Evolutionary conservation across 2,113 vertebrate genomes (phyloP).

Genomic region (Uria aalge): DNA sequence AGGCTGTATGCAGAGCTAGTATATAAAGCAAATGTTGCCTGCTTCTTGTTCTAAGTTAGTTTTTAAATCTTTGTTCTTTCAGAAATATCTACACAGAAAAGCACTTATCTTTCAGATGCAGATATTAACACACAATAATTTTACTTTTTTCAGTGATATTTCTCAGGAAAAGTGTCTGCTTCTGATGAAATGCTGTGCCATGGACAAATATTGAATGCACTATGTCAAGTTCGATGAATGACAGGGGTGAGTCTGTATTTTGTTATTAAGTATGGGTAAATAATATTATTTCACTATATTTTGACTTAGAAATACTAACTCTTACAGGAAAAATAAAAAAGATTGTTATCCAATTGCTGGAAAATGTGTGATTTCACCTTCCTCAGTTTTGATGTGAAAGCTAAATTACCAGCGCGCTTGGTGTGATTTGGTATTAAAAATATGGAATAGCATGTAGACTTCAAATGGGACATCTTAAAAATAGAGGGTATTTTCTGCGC

Average conservation of each 20-base stretch:
- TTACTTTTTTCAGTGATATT: neutral
- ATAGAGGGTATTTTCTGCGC: neutral
- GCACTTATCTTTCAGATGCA: neutral
- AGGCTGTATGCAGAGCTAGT: neutral
- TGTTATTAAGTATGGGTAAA: neutral
- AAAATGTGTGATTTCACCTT: neutral
- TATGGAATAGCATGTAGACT: neutral
- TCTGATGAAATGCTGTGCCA: neutral
- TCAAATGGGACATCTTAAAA: neutral
- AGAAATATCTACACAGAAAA: neutral
- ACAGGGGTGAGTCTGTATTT: neutral
- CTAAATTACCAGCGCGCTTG: neutral
- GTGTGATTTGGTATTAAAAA: neutral
- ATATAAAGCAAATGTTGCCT: neutral
- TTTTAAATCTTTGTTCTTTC: neutral
- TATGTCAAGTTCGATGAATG: neutral
- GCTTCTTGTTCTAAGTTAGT: neutral
- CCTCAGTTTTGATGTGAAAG: neutral
- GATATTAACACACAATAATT: neutral
- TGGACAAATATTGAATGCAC: neutral
- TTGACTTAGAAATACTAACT: neutral
- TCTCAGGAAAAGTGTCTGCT: neutral
- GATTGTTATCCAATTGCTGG: neutral
- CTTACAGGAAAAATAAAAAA: neutral
- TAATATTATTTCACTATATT: neutral